Base-by-base conservation (phyloP, 2,888 invertebrate species). In the Neoaliturus tenellus region DNA sequence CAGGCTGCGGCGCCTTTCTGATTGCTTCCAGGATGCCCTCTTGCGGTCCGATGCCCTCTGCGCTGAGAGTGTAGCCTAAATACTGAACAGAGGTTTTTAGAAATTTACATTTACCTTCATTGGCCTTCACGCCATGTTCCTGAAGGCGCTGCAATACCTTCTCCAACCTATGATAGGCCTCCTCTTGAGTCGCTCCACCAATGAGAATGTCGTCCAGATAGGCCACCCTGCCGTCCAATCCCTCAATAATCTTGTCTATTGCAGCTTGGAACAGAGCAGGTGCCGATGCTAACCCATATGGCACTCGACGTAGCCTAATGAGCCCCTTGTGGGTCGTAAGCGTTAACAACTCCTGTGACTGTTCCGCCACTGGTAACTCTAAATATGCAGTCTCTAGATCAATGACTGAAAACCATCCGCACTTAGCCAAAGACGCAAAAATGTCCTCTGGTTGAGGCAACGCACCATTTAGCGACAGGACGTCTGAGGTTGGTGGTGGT, bases 361-460 rank as follows among this genome's bases (percentile, higher is more conserved):
- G 73, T 81, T 87, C 86, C 69, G 85, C 84, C 17, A 88, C 78
- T 20, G 83, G 83, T 25, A 89, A 75, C 83, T 89, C 89, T 71
- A 87, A 87, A 85, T 89, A 89, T 23, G 88, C 89, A 25, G 88
- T 86, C 71, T 82, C 85, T 44, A 89, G 86, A 86, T 89, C 88
- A 31, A 89, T 51, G 3, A 55, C 2, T 23, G 55, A 55, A 55
- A 55, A 55, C 55, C 55, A 55, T 78, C 85, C 84, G 35, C 87
- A 87, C 33, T 86, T 86, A 73, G 81, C 84, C 44, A 81, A n/a
- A 12, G 85, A 84, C 3, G 88, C 86, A 85, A 88, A 88, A 75
- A 89, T 87, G 62, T 89, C 88, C 25, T 88, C 88, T 14, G 87
- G 85, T 80, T 85, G 81, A 0, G 89, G 89, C 81, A 89, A 86